A percentile compares a stretch with the other conserved stretches of the same genome.
Evolutionary conservation across 2,888 invertebrate species (phyloP).

Genomic region (Oscheius sp.): DNA sequence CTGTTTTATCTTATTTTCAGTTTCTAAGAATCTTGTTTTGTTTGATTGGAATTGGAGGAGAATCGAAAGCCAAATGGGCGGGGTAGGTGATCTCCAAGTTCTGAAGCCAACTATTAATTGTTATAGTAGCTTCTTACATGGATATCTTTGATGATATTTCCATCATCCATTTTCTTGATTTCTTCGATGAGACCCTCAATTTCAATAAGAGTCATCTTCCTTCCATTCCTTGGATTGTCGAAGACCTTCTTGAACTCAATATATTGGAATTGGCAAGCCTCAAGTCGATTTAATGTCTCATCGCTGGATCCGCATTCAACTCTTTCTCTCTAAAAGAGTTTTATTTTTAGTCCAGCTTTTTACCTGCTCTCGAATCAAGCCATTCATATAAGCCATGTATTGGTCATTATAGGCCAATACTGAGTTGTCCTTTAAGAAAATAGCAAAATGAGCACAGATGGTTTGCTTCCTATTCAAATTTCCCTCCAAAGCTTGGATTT

Average conservation of each 20-base stretch:
- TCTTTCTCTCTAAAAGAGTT: neutral
- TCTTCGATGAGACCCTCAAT: too few relatives aligned
- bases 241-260: neutral
- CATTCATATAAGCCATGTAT: neutral
- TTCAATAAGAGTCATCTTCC: too few relatives aligned
- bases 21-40: neutral
- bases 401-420: constrained; percentile 11
- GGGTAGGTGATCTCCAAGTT: neutral
- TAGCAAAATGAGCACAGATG: constrained; percentile 8
- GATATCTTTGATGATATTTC: neutral
- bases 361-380: neutral
- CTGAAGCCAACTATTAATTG: neutral
- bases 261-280: neutral
- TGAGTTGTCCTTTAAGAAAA: neutral
- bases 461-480: neutral
- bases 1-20: neutral
- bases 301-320: neutral
- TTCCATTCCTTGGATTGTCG: neutral
- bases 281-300: neutral
- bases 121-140: too few relatives aligned
- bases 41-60: too few relatives aligned
- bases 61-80: neutral
- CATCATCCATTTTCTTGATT: neutral
- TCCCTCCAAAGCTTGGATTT: neutral
- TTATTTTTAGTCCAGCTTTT: neutral